phyloP scores from a whole-genome alignment of 2,113 vertebrate genomes.

The Oncorhynchus kisutch region DNA sequence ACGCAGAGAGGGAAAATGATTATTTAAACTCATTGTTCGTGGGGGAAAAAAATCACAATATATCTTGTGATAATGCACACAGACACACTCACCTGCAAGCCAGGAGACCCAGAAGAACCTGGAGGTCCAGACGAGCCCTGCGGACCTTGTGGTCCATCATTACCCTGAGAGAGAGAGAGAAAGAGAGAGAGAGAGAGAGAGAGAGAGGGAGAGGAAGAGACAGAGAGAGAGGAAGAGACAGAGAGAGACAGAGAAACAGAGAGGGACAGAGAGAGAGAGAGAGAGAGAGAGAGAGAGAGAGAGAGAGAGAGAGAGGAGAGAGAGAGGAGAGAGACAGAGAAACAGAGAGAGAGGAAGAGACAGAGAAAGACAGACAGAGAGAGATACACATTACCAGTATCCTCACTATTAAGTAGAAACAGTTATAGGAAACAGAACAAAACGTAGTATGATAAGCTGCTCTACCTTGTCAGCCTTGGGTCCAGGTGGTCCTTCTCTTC shows the following conservation, averaged over 20 bases:
- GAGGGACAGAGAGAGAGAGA: neutral
- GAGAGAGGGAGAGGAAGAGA: too few relatives aligned
- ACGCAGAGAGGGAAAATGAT: neutral
- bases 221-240: too few relatives aligned
- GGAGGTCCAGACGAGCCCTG: conserved; percentile 75
- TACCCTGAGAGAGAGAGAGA: conserved; percentile 73
- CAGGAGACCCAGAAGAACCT: conserved; percentile 81
- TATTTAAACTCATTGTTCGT: too few relatives aligned
- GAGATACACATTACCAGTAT: neutral
- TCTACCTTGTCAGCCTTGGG: conserved; percentile 84
- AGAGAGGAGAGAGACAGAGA: too few relatives aligned
- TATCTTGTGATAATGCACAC: neutral
- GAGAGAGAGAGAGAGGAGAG: neutral
- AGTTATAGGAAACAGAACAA: neutral
- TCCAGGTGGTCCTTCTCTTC: conserved; percentile 77
- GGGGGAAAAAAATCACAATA: too few relatives aligned
- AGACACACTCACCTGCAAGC: conserved; percentile 63
- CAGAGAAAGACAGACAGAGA: too few relatives aligned
- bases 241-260: neutral
- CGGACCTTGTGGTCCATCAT: conserved; percentile 79
- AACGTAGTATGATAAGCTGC: neutral
- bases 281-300: neutral
- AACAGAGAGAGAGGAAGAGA: neutral
- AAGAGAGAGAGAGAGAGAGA: too few relatives aligned
- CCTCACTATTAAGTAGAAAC: neutral